Evolutionary conservation across 1,140 invertebrate species (phyloP), one percentile per base, ranked within the genome.

Genomic region (Stegodyphus dumicola): DNA sequence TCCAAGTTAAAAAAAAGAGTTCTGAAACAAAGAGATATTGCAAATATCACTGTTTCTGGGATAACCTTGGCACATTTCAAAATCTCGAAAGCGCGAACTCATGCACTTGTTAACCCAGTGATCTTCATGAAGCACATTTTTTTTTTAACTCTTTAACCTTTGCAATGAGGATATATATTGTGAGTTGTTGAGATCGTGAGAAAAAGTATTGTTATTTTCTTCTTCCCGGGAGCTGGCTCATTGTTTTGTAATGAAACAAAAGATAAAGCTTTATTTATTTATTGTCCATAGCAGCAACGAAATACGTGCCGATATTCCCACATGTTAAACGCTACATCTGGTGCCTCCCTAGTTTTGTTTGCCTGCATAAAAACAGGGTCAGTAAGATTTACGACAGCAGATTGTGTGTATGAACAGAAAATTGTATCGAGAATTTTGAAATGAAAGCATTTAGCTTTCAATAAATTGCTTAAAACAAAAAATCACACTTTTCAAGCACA

Each of bases 131-230:
- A 49, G 33, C 3, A 33, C 33, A n/a, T n/a, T 33, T 33, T 33
- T 33, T 7, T 48, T 54, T 48, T 51, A 73, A 74, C 79, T 10
- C 67, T 53, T 48, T 51, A 83, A 74, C 79, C 78, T 74, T 65
- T 74, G 10, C 18, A 60, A 9, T 56, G 51, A 53, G 65, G 11
- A 67, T 52, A 33, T 64, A 67, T 9, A 66, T 33, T 51, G 70
- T 75, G 54, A 66, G 70, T 75, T 75, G 66, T 64, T 33, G 64
- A 73, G 60, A 83, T 83, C 80, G 80, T 83, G 80, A 83, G 80
- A 83, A 83, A 80, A 83, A 15, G 6, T 18, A 11, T 67, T 83
- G 70, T 65, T 51, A 60, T 60, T 60, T 60, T 15, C 56, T 15
- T 9, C 56, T 60, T 60, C 56, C 56, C 15, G 56, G 9, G 56